These are phyloP conservation scores for Crocallis elinguaria DNA, from an alignment of 2,888 invertebrate species.

Conservation along the genomic window DNA sequence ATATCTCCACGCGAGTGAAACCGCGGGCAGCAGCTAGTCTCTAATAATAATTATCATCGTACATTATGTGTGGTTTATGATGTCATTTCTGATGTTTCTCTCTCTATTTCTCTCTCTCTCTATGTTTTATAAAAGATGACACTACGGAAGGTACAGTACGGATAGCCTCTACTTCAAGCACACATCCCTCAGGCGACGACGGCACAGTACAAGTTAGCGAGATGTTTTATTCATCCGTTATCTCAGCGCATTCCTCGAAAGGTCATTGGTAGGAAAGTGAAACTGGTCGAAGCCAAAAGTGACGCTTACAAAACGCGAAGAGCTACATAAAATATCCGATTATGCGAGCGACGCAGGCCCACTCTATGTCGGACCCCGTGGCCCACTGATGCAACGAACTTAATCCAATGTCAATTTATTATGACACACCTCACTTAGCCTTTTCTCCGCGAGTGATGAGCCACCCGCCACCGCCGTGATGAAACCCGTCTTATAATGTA, in stretches of 20 bases:
- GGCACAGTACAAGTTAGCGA: constrained; percentile 24
- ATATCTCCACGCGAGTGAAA: too few species aligned
- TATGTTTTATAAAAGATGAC: too few species aligned
- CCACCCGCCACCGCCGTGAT: constrained; percentile 34
- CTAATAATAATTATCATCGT: too few species aligned
- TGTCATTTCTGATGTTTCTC: too few species aligned
- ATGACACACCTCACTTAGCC: constrained; percentile 56
- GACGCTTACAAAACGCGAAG: constrained; percentile 66
- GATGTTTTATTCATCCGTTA: constrained; percentile 72
- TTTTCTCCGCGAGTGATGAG: constrained; percentile 47
- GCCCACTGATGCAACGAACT: constrained; percentile 60
- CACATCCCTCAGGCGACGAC: constrained; percentile 12
- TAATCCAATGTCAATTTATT: constrained; percentile 67
- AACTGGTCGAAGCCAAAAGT: constrained; percentile 74
- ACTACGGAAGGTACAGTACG: background rate
- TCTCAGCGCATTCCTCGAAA: constrained; percentile 72
- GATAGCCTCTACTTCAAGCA: background rate
- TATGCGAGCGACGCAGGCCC: constrained; percentile 43
- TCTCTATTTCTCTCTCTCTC: too few species aligned
- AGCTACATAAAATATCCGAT: constrained; percentile 62
- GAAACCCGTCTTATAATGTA: constrained; percentile 53
- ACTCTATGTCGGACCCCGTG: constrained; percentile 40
- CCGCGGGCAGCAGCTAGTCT: too few species aligned
- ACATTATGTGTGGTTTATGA: too few species aligned
- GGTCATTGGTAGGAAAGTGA: constrained; percentile 79